A percentile compares a stretch with the other conserved stretches of the same genome.
Conservation (phyloP, 2,113 vertebrate species). For the Acanthisitta chloris region DNA sequence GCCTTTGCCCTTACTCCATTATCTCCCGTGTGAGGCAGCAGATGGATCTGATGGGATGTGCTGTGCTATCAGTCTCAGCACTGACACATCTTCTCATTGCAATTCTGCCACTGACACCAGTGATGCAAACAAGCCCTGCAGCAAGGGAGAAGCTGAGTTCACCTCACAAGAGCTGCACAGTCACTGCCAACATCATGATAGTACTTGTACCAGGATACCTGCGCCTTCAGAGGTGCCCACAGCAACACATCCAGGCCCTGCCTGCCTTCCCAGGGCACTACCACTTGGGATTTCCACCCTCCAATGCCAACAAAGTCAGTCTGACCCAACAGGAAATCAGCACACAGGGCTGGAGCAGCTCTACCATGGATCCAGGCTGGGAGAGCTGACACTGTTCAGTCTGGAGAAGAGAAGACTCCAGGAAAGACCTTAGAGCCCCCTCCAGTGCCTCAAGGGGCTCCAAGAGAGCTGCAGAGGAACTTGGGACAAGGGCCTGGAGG, state of each 20-base stretch:
- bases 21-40: neutral
- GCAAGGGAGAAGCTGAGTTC: neutral
- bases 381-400: neutral
- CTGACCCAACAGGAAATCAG: neutral
- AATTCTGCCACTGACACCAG: neutral
- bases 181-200: neutral
- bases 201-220: fast-evolving
- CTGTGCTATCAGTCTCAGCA: neutral
- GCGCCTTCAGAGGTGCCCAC: neutral
- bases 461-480: neutral
- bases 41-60: neutral
- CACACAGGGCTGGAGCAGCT: too few species aligned
- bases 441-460: neutral
- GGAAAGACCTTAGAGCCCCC: too few species aligned
- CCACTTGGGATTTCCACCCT: neutral
- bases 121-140: neutral
- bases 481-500: too few species aligned
- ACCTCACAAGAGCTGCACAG: neutral
- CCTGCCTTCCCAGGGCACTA: neutral
- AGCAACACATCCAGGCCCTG: fast-evolving
- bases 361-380: too few species aligned
- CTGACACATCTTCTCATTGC: neutral
- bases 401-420: too few species aligned
- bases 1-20: neutral
- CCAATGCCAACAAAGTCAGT: neutral